Base-by-base conservation (phyloP, 64 coral and sea anemone genomes). In the Catalaphyllia jardinei region DNA sequence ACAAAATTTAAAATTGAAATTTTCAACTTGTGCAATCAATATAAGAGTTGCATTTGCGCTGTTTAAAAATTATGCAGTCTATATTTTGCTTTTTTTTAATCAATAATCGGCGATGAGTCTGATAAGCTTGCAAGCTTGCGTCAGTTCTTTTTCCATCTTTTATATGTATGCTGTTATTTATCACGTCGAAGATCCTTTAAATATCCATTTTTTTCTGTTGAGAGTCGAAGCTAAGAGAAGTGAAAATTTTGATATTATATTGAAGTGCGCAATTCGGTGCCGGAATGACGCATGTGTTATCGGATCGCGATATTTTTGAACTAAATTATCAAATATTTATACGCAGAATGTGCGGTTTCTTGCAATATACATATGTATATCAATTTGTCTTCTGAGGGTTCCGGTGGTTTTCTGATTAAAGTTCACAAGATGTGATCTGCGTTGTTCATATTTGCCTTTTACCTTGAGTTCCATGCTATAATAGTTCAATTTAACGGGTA, bases 251-350 rank as follows among this genome's bases (percentile, higher is more conserved):
- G 12, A 24, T n/a, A 79, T 50, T 14, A 24, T n/a, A 79, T 50
- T 14, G 1, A 57, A 24, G 12, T 57, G 38, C 22, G 76, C 38
- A 51, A 15, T 79, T 79, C n/a, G 24, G 16, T 52, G 24, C 49
- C 76, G 22, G 10, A 15, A 15, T 79, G 76, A 29, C 76, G 51
- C 51, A 27, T 79, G 22, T 55, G 4, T 77, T 46, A 79, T 79
- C 76, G 29, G 14, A 27, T 79, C 10, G 50, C 76, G 50, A 57
- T 54, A 55, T 52, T 79, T 55, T 79, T 79, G 55, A 29, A 57
- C 49, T 52, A n/a, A 24, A 15, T 15, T 29, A 55, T 79, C 10
- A 79, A 79, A 79, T 57, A 79, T 79, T 79, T 55, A 79, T 79
- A 29, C n/a, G 51, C 51, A 12, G 55, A 55, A 57, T 24, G 25